Evolutionary conservation across 2,888 invertebrate species (phyloP).

Genomic region (Phyllotreta striolata): DNA sequence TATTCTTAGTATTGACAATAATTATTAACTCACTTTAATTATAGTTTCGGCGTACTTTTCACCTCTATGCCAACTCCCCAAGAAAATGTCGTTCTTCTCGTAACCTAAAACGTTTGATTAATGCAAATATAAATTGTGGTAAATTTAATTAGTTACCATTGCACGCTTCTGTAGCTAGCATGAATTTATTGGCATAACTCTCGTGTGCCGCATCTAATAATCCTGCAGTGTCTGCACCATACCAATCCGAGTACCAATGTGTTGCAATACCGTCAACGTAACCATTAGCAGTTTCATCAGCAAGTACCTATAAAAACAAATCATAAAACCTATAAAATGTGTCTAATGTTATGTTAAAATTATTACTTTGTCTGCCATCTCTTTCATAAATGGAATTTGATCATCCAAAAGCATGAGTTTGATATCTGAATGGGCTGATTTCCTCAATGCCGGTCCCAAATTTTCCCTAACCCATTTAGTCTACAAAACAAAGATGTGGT

Average conservation of each 20-base stretch:
- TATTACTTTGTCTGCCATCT: constrained; percentile 23
- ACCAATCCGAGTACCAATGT: constrained; percentile 83
- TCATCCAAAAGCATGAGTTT: constrained; percentile 81
- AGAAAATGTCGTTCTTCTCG: constrained; percentile 55
- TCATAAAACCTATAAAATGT: neutral
- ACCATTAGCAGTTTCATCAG: constrained; percentile 61
- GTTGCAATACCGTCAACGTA: constrained; percentile 80
- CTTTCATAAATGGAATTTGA: constrained; percentile 43
- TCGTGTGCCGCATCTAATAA: constrained; percentile 66
- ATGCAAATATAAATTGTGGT: neutral
- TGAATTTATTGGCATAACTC: constrained; percentile 51
- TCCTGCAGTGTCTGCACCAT: constrained; percentile 61
- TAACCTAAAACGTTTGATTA: constrained; percentile 9
- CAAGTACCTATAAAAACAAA: constrained; percentile 51
- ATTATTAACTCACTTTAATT: constrained; percentile 64
- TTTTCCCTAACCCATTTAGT: constrained; percentile 74
- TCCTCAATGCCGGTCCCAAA: constrained; percentile 77
- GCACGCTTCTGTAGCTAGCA: constrained; percentile 78
- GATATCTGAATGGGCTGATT: constrained; percentile 65
- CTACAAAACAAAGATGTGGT: constrained; percentile 54
- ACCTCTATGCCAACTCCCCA: constrained; percentile 71
- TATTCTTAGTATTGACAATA: no score
- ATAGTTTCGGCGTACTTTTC: constrained; percentile 65
- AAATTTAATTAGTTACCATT: constrained; percentile 61
- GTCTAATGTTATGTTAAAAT: neutral